Conservation (phyloP, 2,888 invertebrate species). For the Drosophila emarginata region DNA sequence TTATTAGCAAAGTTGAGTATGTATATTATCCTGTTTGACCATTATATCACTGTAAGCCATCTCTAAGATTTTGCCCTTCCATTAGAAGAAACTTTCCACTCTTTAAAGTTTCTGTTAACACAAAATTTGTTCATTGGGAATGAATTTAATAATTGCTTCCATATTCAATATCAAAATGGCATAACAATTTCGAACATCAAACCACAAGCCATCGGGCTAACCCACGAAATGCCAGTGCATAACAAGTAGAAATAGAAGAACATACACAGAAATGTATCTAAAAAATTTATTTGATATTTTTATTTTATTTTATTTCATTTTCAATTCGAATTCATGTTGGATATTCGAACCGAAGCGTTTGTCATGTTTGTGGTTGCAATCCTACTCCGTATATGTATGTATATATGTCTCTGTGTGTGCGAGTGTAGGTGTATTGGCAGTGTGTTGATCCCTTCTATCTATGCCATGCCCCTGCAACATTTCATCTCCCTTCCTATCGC, state of each 20-base stretch:
- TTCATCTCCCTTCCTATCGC: background rate
- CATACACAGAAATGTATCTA: background rate
- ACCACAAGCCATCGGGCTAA: background rate
- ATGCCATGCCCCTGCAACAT: background rate
- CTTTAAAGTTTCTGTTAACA: background rate
- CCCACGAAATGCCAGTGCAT: background rate
- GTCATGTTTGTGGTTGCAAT: slow-evolving; percentile 39
- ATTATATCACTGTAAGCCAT: too few species aligned
- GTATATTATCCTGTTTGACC: too few species aligned
- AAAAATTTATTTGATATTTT: slow-evolving; percentile 47
- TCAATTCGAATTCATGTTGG: slow-evolving; percentile 49
- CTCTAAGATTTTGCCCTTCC: too few species aligned
- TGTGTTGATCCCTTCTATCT: slow-evolving; percentile 9
- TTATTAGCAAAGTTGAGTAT: too few species aligned
- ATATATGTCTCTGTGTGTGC: background rate
- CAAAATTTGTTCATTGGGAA: background rate
- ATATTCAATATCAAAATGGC: background rate
- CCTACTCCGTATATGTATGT: background rate
- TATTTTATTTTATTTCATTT: slow-evolving; percentile 61
- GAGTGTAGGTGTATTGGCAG: slow-evolving; percentile 13
- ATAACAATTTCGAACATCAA: slow-evolving; percentile 1
- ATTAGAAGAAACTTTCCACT: too few species aligned
- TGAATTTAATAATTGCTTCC: background rate
- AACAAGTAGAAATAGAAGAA: slow-evolving; percentile 7
- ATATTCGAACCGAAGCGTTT: slow-evolving; percentile 41